These are phyloP conservation scores for Colistium nudipinnis DNA, from an alignment of 2,113 vertebrate species.

Conservation along the genomic window DNA sequence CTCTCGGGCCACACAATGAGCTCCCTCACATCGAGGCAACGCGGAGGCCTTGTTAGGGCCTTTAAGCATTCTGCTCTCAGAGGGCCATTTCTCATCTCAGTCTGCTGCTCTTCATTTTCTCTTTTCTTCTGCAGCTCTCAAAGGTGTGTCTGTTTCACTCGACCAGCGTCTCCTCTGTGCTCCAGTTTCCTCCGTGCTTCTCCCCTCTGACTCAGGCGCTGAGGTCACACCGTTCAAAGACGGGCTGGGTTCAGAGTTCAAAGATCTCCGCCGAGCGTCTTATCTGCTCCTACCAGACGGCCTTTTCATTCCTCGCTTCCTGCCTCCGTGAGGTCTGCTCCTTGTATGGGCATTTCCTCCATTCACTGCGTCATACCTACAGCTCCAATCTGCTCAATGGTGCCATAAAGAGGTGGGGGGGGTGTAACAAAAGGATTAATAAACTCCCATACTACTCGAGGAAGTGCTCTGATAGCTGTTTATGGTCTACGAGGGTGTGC, in stretches of 20 bases:
- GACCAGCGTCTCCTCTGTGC: neutral
- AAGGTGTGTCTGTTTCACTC: slow-evolving; percentile 59
- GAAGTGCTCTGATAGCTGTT: slow-evolving; percentile 48
- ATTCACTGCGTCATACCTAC: slow-evolving; percentile 10
- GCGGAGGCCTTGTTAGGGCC: slow-evolving; percentile 20
- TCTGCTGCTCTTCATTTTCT: slow-evolving; percentile 20
- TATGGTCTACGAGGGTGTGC: slow-evolving; percentile 15
- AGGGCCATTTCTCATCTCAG: slow-evolving; percentile 34
- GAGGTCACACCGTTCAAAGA: slow-evolving; percentile 57
- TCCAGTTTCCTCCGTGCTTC: slow-evolving; percentile 3
- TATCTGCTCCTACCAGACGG: slow-evolving; percentile 67
- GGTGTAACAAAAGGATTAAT: slow-evolving; percentile 40
- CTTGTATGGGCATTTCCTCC: slow-evolving; percentile 64
- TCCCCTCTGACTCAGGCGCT: slow-evolving; percentile 48
- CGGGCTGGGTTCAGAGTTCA: slow-evolving; percentile 67
- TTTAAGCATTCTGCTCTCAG: slow-evolving; percentile 39
- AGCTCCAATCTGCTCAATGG: slow-evolving; percentile 37
- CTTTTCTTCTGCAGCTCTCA: slow-evolving; percentile 44
- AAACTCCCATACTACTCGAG: slow-evolving; percentile 46
- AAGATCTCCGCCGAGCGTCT: slow-evolving; percentile 48
- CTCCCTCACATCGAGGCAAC: slow-evolving; percentile 42
- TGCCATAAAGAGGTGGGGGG: slow-evolving; percentile 31
- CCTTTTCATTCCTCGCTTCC: slow-evolving; percentile 62
- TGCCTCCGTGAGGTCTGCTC: slow-evolving; percentile 23
- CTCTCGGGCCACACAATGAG: slow-evolving; percentile 63